phyloP scores from a whole-genome alignment of 2,113 vertebrate species.

The Cavia aperea region DNA sequence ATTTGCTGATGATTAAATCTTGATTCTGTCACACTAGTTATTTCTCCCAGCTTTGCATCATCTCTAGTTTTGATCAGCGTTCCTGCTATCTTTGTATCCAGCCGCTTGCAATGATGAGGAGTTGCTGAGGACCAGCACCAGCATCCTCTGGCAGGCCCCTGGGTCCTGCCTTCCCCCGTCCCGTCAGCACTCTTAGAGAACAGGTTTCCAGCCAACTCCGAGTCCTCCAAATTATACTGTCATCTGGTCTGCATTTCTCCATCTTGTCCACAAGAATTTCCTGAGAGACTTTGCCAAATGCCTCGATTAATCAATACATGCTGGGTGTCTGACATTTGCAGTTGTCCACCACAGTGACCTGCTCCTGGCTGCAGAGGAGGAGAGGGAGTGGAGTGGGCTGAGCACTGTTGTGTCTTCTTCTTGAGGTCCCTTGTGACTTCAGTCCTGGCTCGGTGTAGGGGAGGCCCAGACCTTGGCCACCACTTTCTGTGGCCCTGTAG shows the following conservation, averaged over 20 bases:
- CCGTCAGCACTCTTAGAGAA: constrained; percentile 37
- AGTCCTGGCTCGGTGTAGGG: neutral
- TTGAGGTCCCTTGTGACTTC: neutral
- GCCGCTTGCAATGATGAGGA: neutral
- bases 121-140: neutral
- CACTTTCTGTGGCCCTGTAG: neutral
- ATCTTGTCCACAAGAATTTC: constrained; percentile 70
- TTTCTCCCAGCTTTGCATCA: neutral
- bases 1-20: constrained; percentile 42
- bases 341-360: constrained; percentile 34
- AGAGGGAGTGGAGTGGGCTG: neutral
- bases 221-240: constrained; percentile 54
- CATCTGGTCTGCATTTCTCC: constrained; percentile 69
- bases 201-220: constrained; percentile 50
- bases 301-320: constrained; percentile 63
- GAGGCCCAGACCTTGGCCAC: neutral
- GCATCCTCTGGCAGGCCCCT: constrained; percentile 10
- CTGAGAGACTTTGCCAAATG: constrained; percentile 64
- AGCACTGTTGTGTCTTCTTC: neutral
- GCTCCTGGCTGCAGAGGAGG: constrained; percentile 15
- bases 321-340: constrained; percentile 55
- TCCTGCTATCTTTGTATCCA: neutral
- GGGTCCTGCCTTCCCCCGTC: neutral
- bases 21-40: neutral
- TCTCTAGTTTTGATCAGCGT: neutral